phyloP scores from a whole-genome alignment of 2,113 vertebrate species.

The Apeltes quadracus region DNA sequence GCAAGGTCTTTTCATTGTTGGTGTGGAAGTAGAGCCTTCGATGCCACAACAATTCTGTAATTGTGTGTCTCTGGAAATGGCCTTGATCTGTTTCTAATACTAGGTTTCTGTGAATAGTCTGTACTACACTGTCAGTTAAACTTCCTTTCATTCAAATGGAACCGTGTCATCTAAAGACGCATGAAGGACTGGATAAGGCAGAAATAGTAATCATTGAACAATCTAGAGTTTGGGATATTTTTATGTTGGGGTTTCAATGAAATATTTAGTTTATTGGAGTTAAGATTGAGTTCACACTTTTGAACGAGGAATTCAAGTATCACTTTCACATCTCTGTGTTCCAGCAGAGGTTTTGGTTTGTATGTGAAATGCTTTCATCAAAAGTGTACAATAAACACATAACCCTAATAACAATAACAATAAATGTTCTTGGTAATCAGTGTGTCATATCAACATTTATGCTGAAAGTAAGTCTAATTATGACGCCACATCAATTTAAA shows the following conservation, averaged over 20 bases:
- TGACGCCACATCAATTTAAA: background rate
- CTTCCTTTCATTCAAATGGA: slow-evolving; percentile 51
- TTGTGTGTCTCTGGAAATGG: slow-evolving; percentile 52
- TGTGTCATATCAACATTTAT: background rate
- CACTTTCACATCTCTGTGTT: background rate
- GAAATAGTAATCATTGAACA: slow-evolving; percentile 24
- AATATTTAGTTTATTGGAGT: background rate
- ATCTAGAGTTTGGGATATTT: slow-evolving; percentile 10
- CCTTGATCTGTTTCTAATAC: slow-evolving; percentile 53
- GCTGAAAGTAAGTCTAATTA: background rate
- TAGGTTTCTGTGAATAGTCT: slow-evolving; percentile 31
- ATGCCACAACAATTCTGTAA: slow-evolving; percentile 39
- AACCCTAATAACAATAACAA: too few species aligned
- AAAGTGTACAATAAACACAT: background rate
- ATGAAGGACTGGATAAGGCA: slow-evolving; percentile 8
- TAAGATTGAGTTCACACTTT: background rate
- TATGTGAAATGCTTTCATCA: background rate
- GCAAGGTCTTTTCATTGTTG: slow-evolving; percentile 34
- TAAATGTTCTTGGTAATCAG: background rate
- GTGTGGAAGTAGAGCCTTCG: slow-evolving; percentile 17
- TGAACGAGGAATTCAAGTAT: background rate
- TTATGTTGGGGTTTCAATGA: slow-evolving; percentile 18
- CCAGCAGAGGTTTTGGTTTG: background rate
- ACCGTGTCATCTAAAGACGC: slow-evolving; percentile 50
- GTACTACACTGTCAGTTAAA: background rate